Percentiles rank a stretch among this genome's conserved stretches.
Evolutionary conservation across 2,888 invertebrate genomes (phyloP).

Genomic region (Epistrophe grossulariae): DNA sequence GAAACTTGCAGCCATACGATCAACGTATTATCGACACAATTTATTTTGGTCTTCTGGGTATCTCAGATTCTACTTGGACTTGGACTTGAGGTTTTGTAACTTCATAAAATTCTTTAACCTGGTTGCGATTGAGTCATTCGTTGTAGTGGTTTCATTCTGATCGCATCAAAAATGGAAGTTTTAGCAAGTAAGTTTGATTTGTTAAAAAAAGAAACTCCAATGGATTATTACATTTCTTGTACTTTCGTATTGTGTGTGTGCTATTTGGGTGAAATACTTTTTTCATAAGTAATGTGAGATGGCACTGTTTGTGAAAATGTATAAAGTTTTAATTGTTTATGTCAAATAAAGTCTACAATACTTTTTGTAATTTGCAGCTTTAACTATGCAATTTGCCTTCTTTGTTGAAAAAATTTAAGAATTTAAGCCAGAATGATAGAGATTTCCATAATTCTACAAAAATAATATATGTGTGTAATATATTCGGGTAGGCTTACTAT

Average conservation of each 20-base stretch:
- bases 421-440: no score
- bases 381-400: no score
- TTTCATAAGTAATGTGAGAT: neutral
- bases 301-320: no score
- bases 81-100: constrained; percentile 61
- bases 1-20: constrained; percentile 15
- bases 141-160: constrained; percentile 78
- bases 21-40: constrained; percentile 31
- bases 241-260: neutral
- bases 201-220: neutral
- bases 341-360: no score
- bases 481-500: no score
- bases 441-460: no score
- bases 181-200: constrained; percentile 55
- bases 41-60: constrained; percentile 28
- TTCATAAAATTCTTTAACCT: constrained; percentile 82
- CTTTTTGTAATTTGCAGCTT: no score
- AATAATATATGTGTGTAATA: no score
- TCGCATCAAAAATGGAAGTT: constrained; percentile 72
- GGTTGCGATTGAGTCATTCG: constrained; percentile 82
- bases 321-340: no score
- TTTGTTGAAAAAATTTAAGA: no score
- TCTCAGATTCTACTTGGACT: constrained; percentile 59
- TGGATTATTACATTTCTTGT: neutral
- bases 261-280: neutral